These are phyloP conservation scores for Acanthoscelides obtectus DNA, from an alignment of 2,888 invertebrate species.

Conservation along the genomic window DNA sequence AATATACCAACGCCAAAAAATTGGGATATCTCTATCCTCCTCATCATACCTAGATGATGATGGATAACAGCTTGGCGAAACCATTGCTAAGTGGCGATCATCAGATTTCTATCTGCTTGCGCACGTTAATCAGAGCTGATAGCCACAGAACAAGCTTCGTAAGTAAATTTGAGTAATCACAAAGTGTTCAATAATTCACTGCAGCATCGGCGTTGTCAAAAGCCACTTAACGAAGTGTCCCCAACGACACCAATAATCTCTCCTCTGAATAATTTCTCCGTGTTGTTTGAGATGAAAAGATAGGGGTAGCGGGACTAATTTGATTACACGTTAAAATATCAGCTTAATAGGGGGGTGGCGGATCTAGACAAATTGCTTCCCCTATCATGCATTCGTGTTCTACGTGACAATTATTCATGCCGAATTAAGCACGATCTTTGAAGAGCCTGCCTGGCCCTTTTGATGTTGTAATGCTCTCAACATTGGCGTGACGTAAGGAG, in stretches of 20 bases:
- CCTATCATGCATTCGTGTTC: slow-evolving; percentile 17
- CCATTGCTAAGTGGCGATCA: no score
- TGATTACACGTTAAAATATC: slow-evolving; percentile 25
- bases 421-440: slow-evolving; percentile 21
- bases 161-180: no score
- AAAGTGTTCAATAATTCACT: neutral
- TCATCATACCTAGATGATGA: no score
- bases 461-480: neutral
- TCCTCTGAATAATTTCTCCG: neutral
- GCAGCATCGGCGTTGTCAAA: neutral
- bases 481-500: neutral
- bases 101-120: no score
- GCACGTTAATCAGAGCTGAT: no score
- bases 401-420: slow-evolving; percentile 26
- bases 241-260: neutral
- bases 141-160: no score
- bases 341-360: slow-evolving; percentile 30
- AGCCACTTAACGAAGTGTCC: neutral
- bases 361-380: slow-evolving; percentile 32
- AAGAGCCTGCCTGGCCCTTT: neutral
- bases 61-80: no score
- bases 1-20: no score
- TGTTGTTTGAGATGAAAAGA: slow-evolving; percentile 12
- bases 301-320: slow-evolving; percentile 33
- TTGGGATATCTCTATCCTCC: no score